phyloP scores from a whole-genome alignment of 2,888 invertebrate species.

The Leptopilina syphax region DNA sequence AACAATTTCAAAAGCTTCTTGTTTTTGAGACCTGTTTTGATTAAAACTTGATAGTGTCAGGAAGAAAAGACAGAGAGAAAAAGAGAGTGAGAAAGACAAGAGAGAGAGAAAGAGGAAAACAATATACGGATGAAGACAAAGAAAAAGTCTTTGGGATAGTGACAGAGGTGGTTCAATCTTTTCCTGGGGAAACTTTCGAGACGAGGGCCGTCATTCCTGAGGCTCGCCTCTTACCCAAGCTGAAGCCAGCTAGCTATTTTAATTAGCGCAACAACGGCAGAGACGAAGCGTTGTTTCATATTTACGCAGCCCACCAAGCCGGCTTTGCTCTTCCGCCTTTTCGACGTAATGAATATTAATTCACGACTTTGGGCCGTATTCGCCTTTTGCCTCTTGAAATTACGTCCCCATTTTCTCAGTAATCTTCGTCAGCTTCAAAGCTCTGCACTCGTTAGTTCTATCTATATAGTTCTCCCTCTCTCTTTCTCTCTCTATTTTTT shows the following conservation, averaged over 20 bases:
- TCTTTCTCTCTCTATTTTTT: neutral
- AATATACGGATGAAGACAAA: neutral
- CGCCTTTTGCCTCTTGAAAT: conserved; percentile 16
- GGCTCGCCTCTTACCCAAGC: conserved; percentile 44
- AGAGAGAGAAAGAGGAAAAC: neutral
- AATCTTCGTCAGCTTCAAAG: neutral
- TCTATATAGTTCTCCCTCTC: no score
- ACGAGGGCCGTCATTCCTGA: conserved; percentile 35
- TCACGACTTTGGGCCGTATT: conserved; percentile 55
- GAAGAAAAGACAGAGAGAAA: no score
- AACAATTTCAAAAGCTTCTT: no score
- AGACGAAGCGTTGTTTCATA: conserved; percentile 64
- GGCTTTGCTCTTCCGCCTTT: conserved; percentile 58
- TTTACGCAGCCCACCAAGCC: conserved; percentile 58
- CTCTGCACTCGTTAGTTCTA: neutral
- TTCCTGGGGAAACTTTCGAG: conserved; percentile 30
- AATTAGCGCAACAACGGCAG: conserved; percentile 69
- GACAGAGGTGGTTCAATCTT: conserved; percentile 43
- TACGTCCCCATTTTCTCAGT: conserved; percentile 21
- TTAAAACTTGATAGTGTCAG: no score
- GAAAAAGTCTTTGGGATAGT: neutral
- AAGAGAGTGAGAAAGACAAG: neutral
- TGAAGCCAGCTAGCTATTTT: conserved; percentile 68
- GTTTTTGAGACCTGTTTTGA: no score
- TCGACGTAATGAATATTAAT: conserved; percentile 71